phyloP scores from a whole-genome alignment of 1,140 invertebrate species.

The Procambarus clarkii region DNA sequence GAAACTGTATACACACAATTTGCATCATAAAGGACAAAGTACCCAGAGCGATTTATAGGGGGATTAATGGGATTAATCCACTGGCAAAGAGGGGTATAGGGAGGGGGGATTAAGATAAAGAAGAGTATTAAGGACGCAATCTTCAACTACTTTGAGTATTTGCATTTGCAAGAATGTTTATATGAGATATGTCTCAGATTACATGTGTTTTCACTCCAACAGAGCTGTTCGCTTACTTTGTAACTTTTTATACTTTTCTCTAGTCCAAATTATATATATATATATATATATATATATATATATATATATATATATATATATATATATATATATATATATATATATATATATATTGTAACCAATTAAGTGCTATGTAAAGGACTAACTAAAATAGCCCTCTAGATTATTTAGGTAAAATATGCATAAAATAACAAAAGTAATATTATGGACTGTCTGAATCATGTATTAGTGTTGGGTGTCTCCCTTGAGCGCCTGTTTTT shows the following conservation, averaged over 20 bases:
- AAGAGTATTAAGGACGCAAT: no score
- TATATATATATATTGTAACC: not conserved
- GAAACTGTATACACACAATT: no score
- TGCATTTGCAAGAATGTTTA: not conserved
- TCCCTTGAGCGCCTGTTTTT: not conserved
- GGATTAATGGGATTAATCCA: no score
- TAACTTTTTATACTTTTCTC: not conserved
- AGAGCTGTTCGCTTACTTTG: not conserved
- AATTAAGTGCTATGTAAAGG: not conserved
- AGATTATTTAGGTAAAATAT: not conserved
- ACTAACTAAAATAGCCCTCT: not conserved
- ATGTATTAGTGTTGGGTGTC: not conserved
- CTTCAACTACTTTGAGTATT: no score
- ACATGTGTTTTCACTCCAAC: not conserved
- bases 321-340: constrained; percentile 12
- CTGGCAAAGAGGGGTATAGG: no score
- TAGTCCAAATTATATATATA: not conserved
- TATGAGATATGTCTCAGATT: not conserved
- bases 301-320: constrained; percentile 10
- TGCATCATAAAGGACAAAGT: no score
- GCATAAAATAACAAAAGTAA: not conserved
- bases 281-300: constrained; percentile 6
- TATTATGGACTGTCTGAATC: not conserved
- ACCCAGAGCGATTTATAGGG: no score
- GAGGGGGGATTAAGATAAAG: no score